Base-by-base conservation (phyloP, 2,888 invertebrate genomes). In the Drosophila paramelanica region DNA sequence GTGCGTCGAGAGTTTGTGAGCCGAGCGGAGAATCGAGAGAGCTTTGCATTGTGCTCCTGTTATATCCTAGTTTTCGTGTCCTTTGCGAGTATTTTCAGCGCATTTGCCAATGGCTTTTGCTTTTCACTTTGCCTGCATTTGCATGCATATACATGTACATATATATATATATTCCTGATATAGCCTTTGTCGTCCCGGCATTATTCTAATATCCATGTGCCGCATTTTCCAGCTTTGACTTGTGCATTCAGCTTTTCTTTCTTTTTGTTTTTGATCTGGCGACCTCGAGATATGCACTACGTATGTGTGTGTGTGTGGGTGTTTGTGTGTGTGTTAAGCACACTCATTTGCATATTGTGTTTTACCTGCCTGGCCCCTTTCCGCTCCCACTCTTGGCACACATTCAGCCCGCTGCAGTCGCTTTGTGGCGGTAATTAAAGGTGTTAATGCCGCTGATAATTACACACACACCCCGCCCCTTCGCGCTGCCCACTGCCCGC, bases 391-490 rank as follows among this genome's bases (percentile, higher is more conserved):
- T 58, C 50, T 73, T 81, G 84, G 68, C 83, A 77, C 87, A 83
- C 84, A 79, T 86, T 77, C 67, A 13, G 61, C 36, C 14, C 10
- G 43, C 61, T 66, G 66, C 64, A 52, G 57, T 59, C 57, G 73
- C 69, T 67, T 67, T 74, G 69, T 67, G 72, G 69, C 55, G 60
- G 68, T 86, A 88, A 86, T 86, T 88, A 81, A 88, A 88, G 82
- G 86, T 86, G 86, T 86, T 88, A 88, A 86, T 86, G 84, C 87
- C 79, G 73, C 50, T 71, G 87, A 88, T 86, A 86, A 86, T 86
- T 88, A 84, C 87, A 82, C 67, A 71, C 75, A 20, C 62, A 47
- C 23, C 62, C 47, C 23, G 5, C 62, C 47, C 23, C 7, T 1
- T 1, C 25, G 43, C 33, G 25, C 25, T 43, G 23, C 33, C 43